Conservation (phyloP, 1,140 invertebrate genomes). For the Nebria ingens region DNA sequence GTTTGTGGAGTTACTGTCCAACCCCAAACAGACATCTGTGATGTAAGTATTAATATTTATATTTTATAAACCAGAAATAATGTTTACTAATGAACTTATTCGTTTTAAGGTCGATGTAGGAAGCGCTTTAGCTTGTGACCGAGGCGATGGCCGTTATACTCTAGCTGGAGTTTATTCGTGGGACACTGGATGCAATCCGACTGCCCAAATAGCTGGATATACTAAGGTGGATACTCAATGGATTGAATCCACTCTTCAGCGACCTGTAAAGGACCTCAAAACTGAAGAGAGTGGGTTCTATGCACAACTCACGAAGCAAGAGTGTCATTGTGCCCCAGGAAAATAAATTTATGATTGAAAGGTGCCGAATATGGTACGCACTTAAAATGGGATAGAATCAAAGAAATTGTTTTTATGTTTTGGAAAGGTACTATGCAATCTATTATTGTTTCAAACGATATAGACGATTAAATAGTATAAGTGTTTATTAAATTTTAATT, state of each 20-base stretch:
- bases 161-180: conserved; percentile 65
- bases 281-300: background rate
- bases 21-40: conserved; percentile 42
- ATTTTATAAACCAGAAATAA: background rate
- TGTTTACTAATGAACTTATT: background rate
- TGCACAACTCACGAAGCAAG: background rate
- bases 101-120: conserved; percentile 59
- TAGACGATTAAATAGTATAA: too few species aligned
- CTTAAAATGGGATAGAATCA: too few species aligned
- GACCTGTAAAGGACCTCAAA: background rate
- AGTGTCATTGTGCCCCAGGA: background rate
- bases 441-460: too few species aligned
- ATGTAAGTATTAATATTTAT: conserved; percentile 30
- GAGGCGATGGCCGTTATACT: conserved; percentile 53
- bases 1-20: conserved; percentile 39
- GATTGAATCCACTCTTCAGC: conserved; percentile 23
- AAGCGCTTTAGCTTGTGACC: conserved; percentile 63
- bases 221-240: conserved; percentile 29
- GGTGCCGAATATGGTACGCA: too few species aligned
- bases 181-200: conserved; percentile 48
- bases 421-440: too few species aligned
- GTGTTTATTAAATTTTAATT: too few species aligned
- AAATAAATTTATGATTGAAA: conserved; percentile 3
- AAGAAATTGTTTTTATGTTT: too few species aligned
- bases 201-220: conserved; percentile 31